Conservation (phyloP, 1,140 invertebrate genomes). For the Tetramorium alpestre region DNA sequence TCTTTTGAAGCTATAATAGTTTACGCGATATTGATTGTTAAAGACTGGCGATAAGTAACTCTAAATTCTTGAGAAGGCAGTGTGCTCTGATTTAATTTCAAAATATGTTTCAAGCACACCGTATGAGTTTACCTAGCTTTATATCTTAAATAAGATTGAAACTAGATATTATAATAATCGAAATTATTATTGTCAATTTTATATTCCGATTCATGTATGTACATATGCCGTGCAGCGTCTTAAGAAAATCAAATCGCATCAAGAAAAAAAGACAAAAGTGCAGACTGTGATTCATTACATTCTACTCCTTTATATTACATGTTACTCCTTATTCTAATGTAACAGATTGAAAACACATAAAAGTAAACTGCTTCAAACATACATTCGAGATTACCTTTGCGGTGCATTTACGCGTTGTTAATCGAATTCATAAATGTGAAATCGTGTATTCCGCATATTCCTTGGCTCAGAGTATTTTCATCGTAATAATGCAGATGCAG, state of each 20-base stretch:
- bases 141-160: conserved; percentile 52
- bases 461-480: not conserved
- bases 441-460: not conserved
- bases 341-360: not conserved
- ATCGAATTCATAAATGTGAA: not conserved
- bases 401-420: not conserved
- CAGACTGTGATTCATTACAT: not conserved
- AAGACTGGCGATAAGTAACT: not conserved
- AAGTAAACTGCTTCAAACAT: not conserved
- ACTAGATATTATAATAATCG: not conserved
- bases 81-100: not conserved
- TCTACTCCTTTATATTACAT: no score
- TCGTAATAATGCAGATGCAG: not conserved
- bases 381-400: not conserved
- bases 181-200: not conserved
- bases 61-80: not conserved
- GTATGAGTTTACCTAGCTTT: conserved; percentile 56
- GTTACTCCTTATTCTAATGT: no score
- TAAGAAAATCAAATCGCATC: not conserved
- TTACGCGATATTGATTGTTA: not conserved
- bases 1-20: not conserved
- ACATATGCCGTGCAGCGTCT: not conserved
- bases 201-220: not conserved
- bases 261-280: not conserved
- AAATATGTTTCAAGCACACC: conserved; percentile 40